These are phyloP conservation scores for Caranx melampygus DNA, from an alignment of 2,113 vertebrate species.

Conservation along the genomic window DNA sequence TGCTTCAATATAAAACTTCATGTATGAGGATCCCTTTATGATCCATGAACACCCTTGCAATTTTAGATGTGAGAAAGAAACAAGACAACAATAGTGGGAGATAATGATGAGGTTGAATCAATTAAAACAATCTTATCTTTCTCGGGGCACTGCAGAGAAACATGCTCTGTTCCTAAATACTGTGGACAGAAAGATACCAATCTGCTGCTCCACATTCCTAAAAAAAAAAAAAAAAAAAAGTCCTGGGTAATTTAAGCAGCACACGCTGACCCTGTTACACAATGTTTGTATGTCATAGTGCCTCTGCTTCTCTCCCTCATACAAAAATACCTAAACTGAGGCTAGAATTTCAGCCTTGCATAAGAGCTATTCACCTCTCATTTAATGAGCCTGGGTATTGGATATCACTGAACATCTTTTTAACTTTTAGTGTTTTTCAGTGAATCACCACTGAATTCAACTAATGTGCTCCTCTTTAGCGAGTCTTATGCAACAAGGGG, in stretches of 20 bases:
- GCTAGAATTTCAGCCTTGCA: conserved; percentile 58
- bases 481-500: conserved; percentile 8
- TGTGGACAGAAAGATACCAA: conserved; percentile 27
- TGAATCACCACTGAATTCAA: conserved; percentile 22
- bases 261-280: conserved; percentile 70
- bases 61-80: conserved; percentile 10
- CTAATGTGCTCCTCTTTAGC: neutral
- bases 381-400: conserved; percentile 30
- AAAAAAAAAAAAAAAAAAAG: conserved; percentile 24
- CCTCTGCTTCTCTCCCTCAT: conserved; percentile 59
- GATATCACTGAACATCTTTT: conserved; percentile 43
- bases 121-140: conserved; percentile 25
- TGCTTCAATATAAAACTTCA: conserved; percentile 18
- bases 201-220: conserved; percentile 28
- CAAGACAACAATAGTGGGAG: conserved; percentile 13
- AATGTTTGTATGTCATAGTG: conserved; percentile 67
- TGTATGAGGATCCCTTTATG: conserved; percentile 1
- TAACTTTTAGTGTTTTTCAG: conserved; percentile 36
- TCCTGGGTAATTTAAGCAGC: conserved; percentile 57
- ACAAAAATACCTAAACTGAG: conserved; percentile 57
- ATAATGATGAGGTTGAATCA: conserved; percentile 35
- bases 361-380: conserved; percentile 52
- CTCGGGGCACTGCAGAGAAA: conserved; percentile 32
- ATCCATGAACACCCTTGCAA: neutral
- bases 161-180: conserved; percentile 8